Base-by-base conservation (phyloP, 64 coral and sea anemone genomes). In the Hydrozoanthus tunicans region DNA sequence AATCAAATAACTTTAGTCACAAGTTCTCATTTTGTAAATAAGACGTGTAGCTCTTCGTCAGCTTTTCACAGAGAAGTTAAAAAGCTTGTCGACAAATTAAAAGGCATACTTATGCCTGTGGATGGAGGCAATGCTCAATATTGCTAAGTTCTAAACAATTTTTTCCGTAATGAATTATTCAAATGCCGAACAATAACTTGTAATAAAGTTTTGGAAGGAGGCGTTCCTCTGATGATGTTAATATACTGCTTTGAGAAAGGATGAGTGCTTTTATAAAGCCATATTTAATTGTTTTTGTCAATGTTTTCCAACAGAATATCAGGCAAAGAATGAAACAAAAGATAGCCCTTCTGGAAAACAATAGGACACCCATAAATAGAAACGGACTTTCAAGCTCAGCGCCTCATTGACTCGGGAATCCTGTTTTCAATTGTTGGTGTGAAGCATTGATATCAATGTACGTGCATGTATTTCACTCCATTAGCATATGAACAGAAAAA, bases 251-350 rank as follows among this genome's bases (percentile, higher is more conserved):
- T 25, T 60, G n/a, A 32, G 74, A 74, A 32, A 58, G 51, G 23
- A 14, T 58, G 57, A 86, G 66, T 58, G 13, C 56, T 88, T 69
- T 52, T 43, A 43, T 15, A 88, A 74, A 88, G 68, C 84, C 57
- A 74, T 60, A 59, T 54, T 74, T 75, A 88, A 88, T 88, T 88
- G 84, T 74, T 73, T 56, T 23, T 59, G 67, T 57, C 84, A 59
- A 60, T 88, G 84, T 88, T 88, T 88, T 88, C 53, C 56, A 73
- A 88, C 84, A 88, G 54, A 88, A 23, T 67, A 88, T 73, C 73
- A 88, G 59, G 10, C 23, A 17, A 88, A 88, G 60, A 56, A 75
- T 88, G 61, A 74, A 88, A 67, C 73, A 76, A 74, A 86, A 88
- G 64, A 23, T 58, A 10, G n/a, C 12, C 56, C 61, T 56, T 88